phyloP scores from a whole-genome alignment of 2,113 vertebrate species.

The Uropsilus gracilis region DNA sequence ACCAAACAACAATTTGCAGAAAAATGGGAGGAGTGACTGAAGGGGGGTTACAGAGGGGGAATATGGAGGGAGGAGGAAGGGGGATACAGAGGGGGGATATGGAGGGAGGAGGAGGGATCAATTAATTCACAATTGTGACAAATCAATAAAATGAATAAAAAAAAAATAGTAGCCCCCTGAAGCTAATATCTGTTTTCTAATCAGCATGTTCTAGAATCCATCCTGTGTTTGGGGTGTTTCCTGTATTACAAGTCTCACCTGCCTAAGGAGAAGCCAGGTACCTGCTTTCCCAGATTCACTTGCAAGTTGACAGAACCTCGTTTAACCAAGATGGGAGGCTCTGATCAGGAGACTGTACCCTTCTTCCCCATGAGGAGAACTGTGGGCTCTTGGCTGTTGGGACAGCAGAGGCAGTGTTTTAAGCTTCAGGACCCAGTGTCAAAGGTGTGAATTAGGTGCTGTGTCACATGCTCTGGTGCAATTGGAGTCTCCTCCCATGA shows the following conservation, averaged over 20 bases:
- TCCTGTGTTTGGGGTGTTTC: background rate
- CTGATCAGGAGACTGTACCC: background rate
- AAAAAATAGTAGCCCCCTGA: too few relatives aligned
- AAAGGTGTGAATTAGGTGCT: background rate
- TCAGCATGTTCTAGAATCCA: background rate
- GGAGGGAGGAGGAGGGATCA: too few relatives aligned
- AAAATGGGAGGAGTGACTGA: too few relatives aligned
- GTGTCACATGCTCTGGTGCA: fast-evolving
- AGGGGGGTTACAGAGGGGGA: too few relatives aligned
- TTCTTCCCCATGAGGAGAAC: background rate
- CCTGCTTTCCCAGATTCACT: background rate
- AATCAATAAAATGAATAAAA: too few relatives aligned
- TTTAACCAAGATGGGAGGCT: background rate
- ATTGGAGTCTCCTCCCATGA: background rate
- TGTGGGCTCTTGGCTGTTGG: background rate
- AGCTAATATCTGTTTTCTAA: background rate
- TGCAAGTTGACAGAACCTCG: background rate
- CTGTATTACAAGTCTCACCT: background rate
- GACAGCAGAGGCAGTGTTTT: background rate
- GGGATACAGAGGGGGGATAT: too few relatives aligned
- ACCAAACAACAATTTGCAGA: too few relatives aligned
- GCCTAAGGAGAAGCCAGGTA: background rate
- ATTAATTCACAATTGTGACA: too few relatives aligned
- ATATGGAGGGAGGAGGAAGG: too few relatives aligned
- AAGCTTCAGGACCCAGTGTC: background rate